Evolutionary conservation across 1,140 invertebrate genomes (phyloP), one percentile per base, ranked within the genome.

Genomic region (Araneus ventricosus): DNA sequence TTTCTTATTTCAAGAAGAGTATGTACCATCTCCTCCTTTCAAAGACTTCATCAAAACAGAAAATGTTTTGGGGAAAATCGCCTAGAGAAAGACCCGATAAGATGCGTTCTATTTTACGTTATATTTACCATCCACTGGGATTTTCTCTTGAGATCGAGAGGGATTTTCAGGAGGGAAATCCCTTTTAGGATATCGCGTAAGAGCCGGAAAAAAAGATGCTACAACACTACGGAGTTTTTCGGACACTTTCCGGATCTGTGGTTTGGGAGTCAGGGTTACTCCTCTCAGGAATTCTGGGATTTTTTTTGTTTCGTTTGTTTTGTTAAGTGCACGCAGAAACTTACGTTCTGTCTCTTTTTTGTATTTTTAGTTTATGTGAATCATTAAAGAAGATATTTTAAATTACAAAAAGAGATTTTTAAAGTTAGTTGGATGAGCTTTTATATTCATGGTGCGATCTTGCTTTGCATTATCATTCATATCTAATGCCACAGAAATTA

Each of bases 131-230:
- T 30, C 63, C n/a, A 27, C 63, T 27, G 27, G n/a, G 63, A 67
- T 67, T 67, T 67, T 67, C 63, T n/a, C 63, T 30, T 30, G 63
- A 67, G 63, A 67, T 67, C n/a, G 8, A 14, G 63, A 67, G 63
- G 63, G 63, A 67, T 67, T 67, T 67, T 67, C 63, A 27, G n/a
- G 27, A 67, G 63, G 63, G 63, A 67, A 67, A 67, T 67, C 63
- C 63, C 27, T 67, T 67, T 67, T 67, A 27, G 61, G 63, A 67
- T 67, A 67, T 67, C 63, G 63, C n/a, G 63, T 67, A 27, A 67
- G 63, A 67, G n/a, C 63, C 63, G 63, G 63, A 67, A 67, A 67
- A 67, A 67, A 45, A 14, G 45, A 45, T 24, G 24, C n/a, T 67
- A 67, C 63, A 67, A 67, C 27, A 67, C 63, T 67, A 8, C n/a